Conservation (phyloP, 2,113 vertebrate genomes). For the Etheostoma cragini region DNA sequence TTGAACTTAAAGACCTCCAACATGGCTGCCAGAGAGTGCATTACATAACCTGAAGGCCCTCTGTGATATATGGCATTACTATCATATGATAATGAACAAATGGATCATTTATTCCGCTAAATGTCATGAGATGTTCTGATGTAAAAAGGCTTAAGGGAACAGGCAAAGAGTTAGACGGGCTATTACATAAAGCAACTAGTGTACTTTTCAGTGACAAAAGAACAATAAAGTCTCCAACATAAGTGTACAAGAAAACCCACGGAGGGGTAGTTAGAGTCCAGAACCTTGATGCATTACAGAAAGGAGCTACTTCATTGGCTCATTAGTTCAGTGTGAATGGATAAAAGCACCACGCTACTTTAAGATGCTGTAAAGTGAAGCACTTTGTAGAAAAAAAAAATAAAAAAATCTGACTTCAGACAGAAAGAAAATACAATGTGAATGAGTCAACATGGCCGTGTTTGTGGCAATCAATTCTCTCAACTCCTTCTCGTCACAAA, state of each 20-base stretch:
- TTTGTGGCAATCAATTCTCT: conserved; percentile 2
- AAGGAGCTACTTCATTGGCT: conserved; percentile 6
- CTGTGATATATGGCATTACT: conserved; percentile 29
- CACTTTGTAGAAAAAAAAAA: neutral
- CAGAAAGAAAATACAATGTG: neutral
- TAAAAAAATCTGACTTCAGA: neutral
- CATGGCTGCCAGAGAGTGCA: conserved; percentile 11
- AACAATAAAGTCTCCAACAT: neutral
- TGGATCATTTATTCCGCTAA: conserved; percentile 31
- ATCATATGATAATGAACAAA: conserved; percentile 39
- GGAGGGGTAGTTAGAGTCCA: neutral
- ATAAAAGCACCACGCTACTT: neutral
- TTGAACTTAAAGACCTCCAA: conserved; percentile 11
- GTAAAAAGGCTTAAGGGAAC: neutral
- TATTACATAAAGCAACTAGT: neutral
- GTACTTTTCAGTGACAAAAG: conserved; percentile 8
- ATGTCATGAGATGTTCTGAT: conserved; percentile 41
- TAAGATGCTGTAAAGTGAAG: conserved; percentile 9
- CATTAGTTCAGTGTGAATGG: neutral
- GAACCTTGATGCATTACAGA: neutral
- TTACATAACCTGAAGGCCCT: conserved; percentile 30
- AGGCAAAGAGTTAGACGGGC: neutral
- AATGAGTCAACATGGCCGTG: neutral
- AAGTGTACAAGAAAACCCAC: neutral
- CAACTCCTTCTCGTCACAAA: neutral